Conservation (phyloP, 2,888 invertebrate genomes). For the Rhogogaster chlorosoma region DNA sequence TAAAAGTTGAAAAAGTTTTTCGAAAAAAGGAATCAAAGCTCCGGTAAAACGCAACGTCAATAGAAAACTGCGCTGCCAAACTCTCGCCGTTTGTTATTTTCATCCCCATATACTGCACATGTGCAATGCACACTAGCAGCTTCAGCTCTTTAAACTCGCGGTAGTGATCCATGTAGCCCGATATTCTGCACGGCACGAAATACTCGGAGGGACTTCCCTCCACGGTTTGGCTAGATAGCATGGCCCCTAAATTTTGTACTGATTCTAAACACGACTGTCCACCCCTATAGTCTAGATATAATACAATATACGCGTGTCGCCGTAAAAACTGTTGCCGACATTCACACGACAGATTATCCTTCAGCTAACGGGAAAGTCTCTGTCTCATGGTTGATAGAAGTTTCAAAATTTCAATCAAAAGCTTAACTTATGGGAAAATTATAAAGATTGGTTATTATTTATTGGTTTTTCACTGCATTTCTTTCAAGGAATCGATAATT, state of each 20-base stretch:
- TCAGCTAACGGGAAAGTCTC: background rate
- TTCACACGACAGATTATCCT: constrained; percentile 21
- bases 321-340: constrained; percentile 9
- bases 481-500: too few species aligned
- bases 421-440: too few species aligned
- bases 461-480: too few species aligned
- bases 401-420: background rate
- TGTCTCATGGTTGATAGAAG: background rate
- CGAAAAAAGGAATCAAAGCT: background rate
- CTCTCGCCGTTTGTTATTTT: constrained; percentile 1
- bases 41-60: background rate
- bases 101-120: background rate
- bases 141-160: background rate
- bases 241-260: background rate
- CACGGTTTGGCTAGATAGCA: background rate
- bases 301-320: constrained; percentile 5
- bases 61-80: background rate
- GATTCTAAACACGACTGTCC: background rate
- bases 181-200: background rate
- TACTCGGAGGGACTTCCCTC: background rate
- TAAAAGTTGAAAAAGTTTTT: background rate
- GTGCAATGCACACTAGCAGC: background rate
- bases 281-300: background rate
- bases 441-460: too few species aligned
- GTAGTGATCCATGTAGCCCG: background rate